Conservation (phyloP, 2,113 vertebrate species). For the Ophthalmolycus amberensis region DNA sequence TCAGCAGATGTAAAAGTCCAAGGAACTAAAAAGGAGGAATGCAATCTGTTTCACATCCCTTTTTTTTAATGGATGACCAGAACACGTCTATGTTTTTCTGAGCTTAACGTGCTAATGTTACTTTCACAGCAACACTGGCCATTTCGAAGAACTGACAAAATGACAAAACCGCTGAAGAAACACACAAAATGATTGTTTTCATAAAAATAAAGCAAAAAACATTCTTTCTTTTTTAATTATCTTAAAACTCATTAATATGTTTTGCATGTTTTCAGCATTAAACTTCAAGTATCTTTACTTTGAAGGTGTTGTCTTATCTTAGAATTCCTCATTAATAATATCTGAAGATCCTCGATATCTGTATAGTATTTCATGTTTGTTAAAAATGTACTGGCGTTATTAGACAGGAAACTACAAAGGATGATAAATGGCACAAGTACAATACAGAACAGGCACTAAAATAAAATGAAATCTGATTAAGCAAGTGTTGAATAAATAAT, state of each 20-base stretch:
- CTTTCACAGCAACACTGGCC: neutral
- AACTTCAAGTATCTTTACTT: neutral
- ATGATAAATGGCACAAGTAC: slow-evolving; percentile 40
- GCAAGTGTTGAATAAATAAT: neutral
- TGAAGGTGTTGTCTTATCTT: slow-evolving; percentile 4
- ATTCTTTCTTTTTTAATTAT: neutral
- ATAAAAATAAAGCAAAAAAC: neutral
- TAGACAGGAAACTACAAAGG: slow-evolving; percentile 19
- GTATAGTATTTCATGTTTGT: slow-evolving; percentile 5
- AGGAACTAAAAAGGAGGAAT: slow-evolving; percentile 43
- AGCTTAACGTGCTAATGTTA: neutral
- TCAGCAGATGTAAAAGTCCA: slow-evolving; percentile 53
- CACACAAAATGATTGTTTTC: neutral
- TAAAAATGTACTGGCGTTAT: neutral
- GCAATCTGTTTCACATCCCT: slow-evolving; percentile 68
- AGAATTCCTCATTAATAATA: slow-evolving; percentile 4
- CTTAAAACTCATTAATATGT: neutral
- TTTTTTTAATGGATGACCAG: slow-evolving; percentile 42
- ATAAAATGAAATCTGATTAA: slow-evolving; percentile 10
- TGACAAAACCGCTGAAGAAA: neutral
- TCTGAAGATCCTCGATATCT: neutral
- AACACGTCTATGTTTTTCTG: slow-evolving; percentile 11
- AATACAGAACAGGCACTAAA: neutral
- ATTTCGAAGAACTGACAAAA: slow-evolving; percentile 5
- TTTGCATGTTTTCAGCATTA: neutral